Evolutionary conservation across 1,140 invertebrate species (phyloP).

Genomic region (Caerostris extrusa): DNA sequence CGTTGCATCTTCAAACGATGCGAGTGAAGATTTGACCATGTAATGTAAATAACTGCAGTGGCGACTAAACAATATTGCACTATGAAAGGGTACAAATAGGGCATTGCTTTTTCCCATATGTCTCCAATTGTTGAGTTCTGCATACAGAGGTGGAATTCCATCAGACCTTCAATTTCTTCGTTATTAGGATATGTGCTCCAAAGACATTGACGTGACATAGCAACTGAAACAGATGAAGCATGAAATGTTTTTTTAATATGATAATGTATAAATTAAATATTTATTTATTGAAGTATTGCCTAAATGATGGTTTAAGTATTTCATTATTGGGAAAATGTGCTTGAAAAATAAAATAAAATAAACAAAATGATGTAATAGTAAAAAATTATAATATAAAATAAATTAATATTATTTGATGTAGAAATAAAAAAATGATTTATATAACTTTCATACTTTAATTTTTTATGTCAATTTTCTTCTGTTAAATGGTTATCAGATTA

Average conservation of each 20-base stretch:
- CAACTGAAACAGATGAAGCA: slow-evolving; percentile 37
- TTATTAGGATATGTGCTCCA: slow-evolving; percentile 25
- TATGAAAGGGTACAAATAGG: slow-evolving; percentile 86
- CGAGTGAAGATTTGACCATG: slow-evolving; percentile 83
- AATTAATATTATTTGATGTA: too few species aligned
- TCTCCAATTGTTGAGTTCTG: slow-evolving; percentile 85
- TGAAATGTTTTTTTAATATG: too few species aligned
- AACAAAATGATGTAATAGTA: too few species aligned
- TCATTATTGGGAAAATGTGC: neutral
- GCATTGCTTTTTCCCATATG: slow-evolving; percentile 85
- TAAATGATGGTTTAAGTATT: neutral
- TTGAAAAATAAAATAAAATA: too few species aligned
- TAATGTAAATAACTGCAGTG: slow-evolving; percentile 85
- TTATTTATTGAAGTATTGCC: neutral
- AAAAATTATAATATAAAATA: too few species aligned
- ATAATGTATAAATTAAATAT: neutral
- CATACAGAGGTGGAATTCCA: slow-evolving; percentile 84
- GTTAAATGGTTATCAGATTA: too few species aligned
- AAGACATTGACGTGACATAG: slow-evolving; percentile 24
- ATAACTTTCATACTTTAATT: too few species aligned
- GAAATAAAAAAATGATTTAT: too few species aligned
- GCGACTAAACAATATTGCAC: slow-evolving; percentile 84
- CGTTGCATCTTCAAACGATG: slow-evolving; percentile 53
- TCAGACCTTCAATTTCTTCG: slow-evolving; percentile 84
- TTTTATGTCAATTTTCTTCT: too few species aligned